phyloP scores from a whole-genome alignment of 2,113 vertebrate genomes.

The Thryonomys swinderianus region DNA sequence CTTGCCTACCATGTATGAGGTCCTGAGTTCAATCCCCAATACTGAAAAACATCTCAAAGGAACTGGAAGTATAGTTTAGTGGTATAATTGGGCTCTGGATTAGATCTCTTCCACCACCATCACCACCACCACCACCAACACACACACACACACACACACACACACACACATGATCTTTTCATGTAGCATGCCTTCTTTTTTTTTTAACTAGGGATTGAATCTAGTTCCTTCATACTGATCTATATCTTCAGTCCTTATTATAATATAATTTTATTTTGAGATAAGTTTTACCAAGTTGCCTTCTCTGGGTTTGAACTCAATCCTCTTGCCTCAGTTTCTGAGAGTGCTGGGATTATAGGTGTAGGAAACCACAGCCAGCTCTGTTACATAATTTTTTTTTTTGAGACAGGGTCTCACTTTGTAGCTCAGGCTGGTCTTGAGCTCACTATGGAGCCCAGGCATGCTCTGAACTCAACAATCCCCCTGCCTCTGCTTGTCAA shows the following conservation, averaged over 20 bases:
- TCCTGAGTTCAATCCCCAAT: not conserved
- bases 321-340: not conserved
- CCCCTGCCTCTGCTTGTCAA: too few species aligned
- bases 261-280: not conserved
- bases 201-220: not conserved
- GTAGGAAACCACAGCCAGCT: not conserved
- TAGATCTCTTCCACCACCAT: not conserved
- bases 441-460: too few species aligned
- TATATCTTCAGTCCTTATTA: not conserved
- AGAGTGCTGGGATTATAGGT: not conserved
- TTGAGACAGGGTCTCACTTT: too few species aligned
- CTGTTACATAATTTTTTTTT: not conserved
- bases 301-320: not conserved
- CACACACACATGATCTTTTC: not conserved
- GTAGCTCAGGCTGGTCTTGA: too few species aligned
- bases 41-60: not conserved
- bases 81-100: not conserved
- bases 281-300: not conserved
- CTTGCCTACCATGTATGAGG: not conserved
- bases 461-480: too few species aligned
- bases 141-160: not conserved
- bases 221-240: not conserved
- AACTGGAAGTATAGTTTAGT: too few species aligned
- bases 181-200: not conserved
- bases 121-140: not conserved